Conservation (phyloP, 2,113 vertebrate species). For the Tragelaphus buxtoni region DNA sequence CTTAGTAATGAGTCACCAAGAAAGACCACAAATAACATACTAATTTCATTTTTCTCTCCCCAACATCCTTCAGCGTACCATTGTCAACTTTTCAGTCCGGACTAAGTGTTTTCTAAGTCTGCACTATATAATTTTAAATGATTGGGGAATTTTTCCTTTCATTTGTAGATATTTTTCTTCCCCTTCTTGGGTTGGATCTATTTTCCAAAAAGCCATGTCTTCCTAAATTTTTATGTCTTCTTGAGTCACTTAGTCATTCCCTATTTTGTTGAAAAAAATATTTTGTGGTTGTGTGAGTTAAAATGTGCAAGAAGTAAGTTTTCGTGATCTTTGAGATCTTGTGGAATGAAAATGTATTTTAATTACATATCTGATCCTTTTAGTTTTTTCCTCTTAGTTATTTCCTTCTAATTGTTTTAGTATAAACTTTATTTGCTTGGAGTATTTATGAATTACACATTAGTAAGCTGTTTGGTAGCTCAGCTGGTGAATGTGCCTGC, state of each 20-base stretch:
- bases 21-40: not conserved
- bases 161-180: not conserved
- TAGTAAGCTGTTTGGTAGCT: not conserved
- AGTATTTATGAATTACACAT: not conserved
- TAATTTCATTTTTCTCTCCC: not conserved
- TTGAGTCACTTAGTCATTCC: not conserved
- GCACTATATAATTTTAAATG: not conserved
- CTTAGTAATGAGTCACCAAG: not conserved
- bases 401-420: not conserved
- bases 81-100: not conserved
- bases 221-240: not conserved
- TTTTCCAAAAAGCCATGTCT: not conserved
- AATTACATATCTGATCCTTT: not conserved
- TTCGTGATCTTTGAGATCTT: not conserved
- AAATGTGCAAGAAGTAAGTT: not conserved
- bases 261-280: not conserved
- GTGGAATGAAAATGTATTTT: not conserved
- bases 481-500: not conserved
- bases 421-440: not conserved
- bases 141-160: not conserved
- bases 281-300: not conserved
- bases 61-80: not conserved
- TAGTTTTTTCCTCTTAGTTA: not conserved
- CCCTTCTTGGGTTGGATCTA: not conserved
- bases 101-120: not conserved